These are phyloP conservation scores for Cataglyphis rosenhaueri DNA, from an alignment of 2,888 invertebrate species.

Conservation along the genomic window DNA sequence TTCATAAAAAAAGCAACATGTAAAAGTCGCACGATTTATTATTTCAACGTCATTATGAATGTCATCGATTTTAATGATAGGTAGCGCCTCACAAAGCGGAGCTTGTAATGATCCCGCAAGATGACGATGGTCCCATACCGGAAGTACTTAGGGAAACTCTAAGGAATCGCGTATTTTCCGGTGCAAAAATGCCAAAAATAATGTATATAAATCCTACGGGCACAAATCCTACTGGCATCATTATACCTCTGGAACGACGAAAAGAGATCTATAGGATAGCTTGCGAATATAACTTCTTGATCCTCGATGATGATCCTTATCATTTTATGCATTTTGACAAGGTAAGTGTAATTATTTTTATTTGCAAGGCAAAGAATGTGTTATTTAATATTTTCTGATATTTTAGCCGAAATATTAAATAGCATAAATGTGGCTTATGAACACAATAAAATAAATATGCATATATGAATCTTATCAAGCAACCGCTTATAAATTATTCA, in stretches of 20 bases:
- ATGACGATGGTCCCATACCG: slow-evolving; percentile 89
- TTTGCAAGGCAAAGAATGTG: background rate
- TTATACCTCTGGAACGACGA: slow-evolving; percentile 89
- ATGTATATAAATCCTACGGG: slow-evolving; percentile 92
- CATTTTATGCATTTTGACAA: slow-evolving; percentile 91
- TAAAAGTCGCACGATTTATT: background rate
- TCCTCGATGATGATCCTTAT: slow-evolving; percentile 94
- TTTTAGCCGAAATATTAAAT: background rate
- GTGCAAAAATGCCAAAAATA: slow-evolving; percentile 89
- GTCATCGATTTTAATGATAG: slow-evolving; percentile 84
- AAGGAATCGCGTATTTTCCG: slow-evolving; percentile 84
- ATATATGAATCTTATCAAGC: slow-evolving; percentile 20
- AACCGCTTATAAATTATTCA: slow-evolving; percentile 8
- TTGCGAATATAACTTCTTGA: slow-evolving; percentile 91
- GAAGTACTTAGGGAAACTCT: slow-evolving; percentile 87
- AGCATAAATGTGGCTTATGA: background rate
- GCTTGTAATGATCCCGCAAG: slow-evolving; percentile 90
- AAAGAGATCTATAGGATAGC: slow-evolving; percentile 91
- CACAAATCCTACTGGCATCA: slow-evolving; percentile 91
- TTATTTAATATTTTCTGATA: background rate
- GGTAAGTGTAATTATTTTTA: slow-evolving; percentile 82
- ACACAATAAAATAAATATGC: slow-evolving; percentile 22
- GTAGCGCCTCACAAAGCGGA: slow-evolving; percentile 89
- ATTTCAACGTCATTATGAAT: background rate
- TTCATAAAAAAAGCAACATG: background rate